Conservation (phyloP, 2,113 vertebrate species). For the Tenrec ecaudatus region DNA sequence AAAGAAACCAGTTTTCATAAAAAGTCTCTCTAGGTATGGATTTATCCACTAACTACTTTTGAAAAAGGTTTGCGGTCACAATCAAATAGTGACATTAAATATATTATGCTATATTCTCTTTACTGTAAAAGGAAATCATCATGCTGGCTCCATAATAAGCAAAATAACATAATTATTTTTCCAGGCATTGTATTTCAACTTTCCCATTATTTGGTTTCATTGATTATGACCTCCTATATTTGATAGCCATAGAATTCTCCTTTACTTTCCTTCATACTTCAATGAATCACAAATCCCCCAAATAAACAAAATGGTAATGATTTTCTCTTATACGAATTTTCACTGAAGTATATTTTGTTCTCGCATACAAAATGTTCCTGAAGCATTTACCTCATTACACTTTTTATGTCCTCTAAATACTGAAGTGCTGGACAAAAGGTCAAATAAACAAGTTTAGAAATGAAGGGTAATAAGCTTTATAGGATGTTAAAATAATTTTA, state of each 20-base stretch:
- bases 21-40: background rate
- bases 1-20: conserved; percentile 26
- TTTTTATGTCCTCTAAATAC: conserved; percentile 51
- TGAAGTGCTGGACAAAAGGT: conserved; percentile 8
- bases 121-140: background rate
- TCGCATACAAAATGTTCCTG: background rate
- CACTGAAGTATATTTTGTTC: conserved; percentile 12
- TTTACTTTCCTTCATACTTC: conserved; percentile 48
- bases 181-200: background rate
- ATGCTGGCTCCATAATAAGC: conserved; percentile 15
- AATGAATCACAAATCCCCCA: conserved; percentile 11
- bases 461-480: background rate
- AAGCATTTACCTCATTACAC: conserved; percentile 45
- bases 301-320: background rate
- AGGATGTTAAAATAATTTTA: conserved; percentile 19
- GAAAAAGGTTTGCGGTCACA: conserved; percentile 16
- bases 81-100: conserved; percentile 43
- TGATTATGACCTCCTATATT: background rate
- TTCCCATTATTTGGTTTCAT: conserved; percentile 3
- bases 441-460: conserved; percentile 57
- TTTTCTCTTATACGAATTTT: conserved; percentile 43
- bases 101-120: conserved; percentile 19
- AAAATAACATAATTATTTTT: conserved; percentile 49
- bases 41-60: background rate
- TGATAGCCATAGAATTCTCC: background rate